Base-by-base conservation (phyloP, 2,888 invertebrate species). In the Choreutis nemorana region DNA sequence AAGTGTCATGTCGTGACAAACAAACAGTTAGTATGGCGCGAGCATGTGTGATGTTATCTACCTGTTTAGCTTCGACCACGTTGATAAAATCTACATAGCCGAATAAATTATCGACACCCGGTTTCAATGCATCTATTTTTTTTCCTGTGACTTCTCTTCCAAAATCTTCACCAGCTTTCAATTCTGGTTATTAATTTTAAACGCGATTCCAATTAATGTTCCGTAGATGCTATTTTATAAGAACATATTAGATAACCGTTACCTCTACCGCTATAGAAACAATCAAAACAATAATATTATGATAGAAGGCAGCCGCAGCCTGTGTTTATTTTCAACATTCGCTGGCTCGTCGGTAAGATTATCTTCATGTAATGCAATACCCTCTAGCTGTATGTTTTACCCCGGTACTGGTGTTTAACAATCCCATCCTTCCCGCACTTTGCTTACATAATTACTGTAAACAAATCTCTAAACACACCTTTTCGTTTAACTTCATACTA, bases 261-360 rank as follows among this genome's bases (percentile, higher is more conserved):
- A 37, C 37, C 45, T 42, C 50, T 42, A 47, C 40, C 45, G 41
- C 38, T 42, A 45, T 51, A 44, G 48, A 50, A 50, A 50, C 54
- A 65, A 64, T 60, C 58, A 71, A 63, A 73, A 73, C 71, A 75
- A 64, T 59, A 49, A 53, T 72, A 67, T 77, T 77, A 55, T 75
- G 72, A 66, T 71, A 73, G 73, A 63, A 58, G 47, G 44, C 52
- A 45, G 53, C 42, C 50, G 43, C 43, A 39, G 48, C 43, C 41
- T 35, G 36, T 72, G 72, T 77, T 72, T 72, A 67, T 60, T 70
- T 67, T 66, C 66, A 70, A 72, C 64, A 65, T 59, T 58, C 51
- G 42, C 51, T 49, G 58, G 42, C 53, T n/a, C 48, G 51, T 46
- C 47, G 41, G 51, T 41, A 50, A 63, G 59, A 68, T 62, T 56